A percentile compares a stretch with the other conserved stretches of the same genome.
Evolutionary conservation across 2,797 vertebrate species (phyloP).

Genomic region (Sebastiscus tertius): DNA sequence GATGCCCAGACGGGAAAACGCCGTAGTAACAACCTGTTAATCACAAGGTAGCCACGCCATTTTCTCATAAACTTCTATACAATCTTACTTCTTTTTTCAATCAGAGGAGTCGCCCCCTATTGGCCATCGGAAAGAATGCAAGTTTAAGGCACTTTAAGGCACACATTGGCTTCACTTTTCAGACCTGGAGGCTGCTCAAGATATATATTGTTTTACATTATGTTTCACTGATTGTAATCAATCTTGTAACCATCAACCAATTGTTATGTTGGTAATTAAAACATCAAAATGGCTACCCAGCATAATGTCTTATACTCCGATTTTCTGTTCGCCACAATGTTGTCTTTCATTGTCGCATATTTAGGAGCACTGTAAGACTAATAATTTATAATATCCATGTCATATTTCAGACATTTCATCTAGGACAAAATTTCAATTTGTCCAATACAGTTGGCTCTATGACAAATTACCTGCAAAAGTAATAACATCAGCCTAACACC

Average conservation of each 20-base stretch:
- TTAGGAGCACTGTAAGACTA: neutral
- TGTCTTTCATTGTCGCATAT: neutral
- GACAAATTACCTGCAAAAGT: neutral
- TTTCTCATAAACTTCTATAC: no score
- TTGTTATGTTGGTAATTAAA: neutral
- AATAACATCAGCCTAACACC: neutral
- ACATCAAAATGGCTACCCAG: neutral
- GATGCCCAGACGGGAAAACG: rapidly evolving
- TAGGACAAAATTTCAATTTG: neutral
- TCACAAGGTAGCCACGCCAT: no score
- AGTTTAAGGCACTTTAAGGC: no score
- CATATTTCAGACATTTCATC: neutral
- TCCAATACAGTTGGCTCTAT: neutral
- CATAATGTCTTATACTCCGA: neutral
- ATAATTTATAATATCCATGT: neutral
- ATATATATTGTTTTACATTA: neutral
- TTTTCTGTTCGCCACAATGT: neutral
- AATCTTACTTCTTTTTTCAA: no score
- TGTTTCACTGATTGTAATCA: neutral
- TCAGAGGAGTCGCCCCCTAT: no score
- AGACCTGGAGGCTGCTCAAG: no score
- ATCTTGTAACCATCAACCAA: neutral
- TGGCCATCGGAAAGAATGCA: no score
- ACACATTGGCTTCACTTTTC: no score
- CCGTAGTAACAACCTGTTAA: no score